A percentile compares a stretch with the other conserved stretches of the same genome.
Evolutionary conservation across 2,113 vertebrate genomes (phyloP).

Genomic region (Labrus mixtus): DNA sequence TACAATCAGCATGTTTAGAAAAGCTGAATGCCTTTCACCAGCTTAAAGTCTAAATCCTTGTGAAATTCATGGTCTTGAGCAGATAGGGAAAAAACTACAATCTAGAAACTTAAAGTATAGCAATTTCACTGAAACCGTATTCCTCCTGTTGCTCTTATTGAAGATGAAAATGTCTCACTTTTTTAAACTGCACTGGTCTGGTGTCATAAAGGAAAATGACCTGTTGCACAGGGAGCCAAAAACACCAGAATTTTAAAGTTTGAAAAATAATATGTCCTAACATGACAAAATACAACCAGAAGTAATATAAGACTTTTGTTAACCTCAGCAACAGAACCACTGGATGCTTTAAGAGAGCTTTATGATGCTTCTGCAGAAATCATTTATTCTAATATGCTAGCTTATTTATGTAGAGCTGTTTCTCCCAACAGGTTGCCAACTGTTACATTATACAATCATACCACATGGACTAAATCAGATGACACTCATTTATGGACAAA

Average conservation of each 20-base stretch:
- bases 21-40: not conserved
- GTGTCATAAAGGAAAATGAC: not conserved
- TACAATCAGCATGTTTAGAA: not conserved
- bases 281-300: not conserved
- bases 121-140: not conserved
- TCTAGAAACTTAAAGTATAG: not conserved
- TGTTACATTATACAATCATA: constrained; percentile 21
- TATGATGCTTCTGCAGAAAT: not conserved
- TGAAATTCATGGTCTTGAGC: not conserved
- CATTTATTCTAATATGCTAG: not conserved
- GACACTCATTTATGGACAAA: not conserved
- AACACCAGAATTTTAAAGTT: not conserved
- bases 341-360: not conserved
- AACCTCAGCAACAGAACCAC: not conserved
- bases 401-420: not conserved
- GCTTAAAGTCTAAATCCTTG: constrained; percentile 4
- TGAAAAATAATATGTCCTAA: not conserved
- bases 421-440: constrained; percentile 11
- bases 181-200: not conserved
- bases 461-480: constrained; percentile 10
- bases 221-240: constrained; percentile 15
- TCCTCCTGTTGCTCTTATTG: not conserved
- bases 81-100: not conserved
- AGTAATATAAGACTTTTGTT: not conserved
- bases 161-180: not conserved